These are phyloP conservation scores for Prenolepis imparis DNA, from an alignment of 2,888 invertebrate genomes.

Conservation along the genomic window DNA sequence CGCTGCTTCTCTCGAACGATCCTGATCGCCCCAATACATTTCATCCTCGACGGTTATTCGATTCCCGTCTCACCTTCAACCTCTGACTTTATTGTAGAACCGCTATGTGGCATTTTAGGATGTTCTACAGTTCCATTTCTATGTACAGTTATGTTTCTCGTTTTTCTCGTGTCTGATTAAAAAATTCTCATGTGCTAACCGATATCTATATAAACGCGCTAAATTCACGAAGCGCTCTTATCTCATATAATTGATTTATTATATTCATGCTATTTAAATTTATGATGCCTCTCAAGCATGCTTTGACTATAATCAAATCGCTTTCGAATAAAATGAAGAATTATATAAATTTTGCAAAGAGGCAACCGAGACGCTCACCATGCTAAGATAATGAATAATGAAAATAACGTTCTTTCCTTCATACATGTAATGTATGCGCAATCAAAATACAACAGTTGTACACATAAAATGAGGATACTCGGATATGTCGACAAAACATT, in stretches of 20 bases:
- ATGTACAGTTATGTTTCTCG: neutral
- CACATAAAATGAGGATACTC: neutral
- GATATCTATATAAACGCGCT: constrained; percentile 13
- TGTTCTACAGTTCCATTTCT: neutral
- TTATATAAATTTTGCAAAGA: constrained; percentile 1
- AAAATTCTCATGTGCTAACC: constrained; percentile 31
- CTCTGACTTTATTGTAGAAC: neutral
- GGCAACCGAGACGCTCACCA: neutral
- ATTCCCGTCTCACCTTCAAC: constrained; percentile 32
- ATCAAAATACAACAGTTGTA: neutral
- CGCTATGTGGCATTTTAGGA: constrained; percentile 26
- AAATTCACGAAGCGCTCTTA: constrained; percentile 30
- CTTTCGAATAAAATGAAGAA: constrained; percentile 19
- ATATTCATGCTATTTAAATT: constrained; percentile 37
- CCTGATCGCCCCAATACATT: neutral
- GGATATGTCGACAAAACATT: neutral
- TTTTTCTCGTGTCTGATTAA: constrained; percentile 11
- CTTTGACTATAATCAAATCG: constrained; percentile 31
- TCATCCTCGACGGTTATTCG: constrained; percentile 39
- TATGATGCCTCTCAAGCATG: constrained; percentile 1
- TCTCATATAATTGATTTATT: constrained; percentile 35
- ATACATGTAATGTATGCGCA: neutral
- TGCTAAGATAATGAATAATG: neutral
- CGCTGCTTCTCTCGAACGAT: neutral
- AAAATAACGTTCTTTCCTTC: neutral